These are phyloP conservation scores for Hesperophylax magnus DNA, from an alignment of 1,140 invertebrate genomes.

Conservation along the genomic window DNA sequence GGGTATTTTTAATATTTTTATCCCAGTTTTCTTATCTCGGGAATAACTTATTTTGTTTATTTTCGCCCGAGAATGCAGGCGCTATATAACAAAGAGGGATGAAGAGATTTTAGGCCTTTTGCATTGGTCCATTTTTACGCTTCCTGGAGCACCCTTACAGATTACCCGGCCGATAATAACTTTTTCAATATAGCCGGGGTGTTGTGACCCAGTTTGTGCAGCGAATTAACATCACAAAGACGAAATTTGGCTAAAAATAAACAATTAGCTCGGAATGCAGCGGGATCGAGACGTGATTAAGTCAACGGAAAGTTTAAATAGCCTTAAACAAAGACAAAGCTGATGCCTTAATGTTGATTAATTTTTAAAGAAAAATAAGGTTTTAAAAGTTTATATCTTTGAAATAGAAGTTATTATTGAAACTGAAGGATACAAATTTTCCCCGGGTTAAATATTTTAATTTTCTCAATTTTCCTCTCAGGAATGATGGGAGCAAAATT, in stretches of 20 bases:
- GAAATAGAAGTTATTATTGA: too few species aligned
- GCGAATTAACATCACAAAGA: neutral
- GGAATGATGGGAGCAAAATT: too few species aligned
- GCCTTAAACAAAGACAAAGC: neutral
- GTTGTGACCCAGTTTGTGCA: constrained; percentile 2
- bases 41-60: neutral
- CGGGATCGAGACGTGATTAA: neutral
- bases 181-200: constrained; percentile 13
- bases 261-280: neutral
- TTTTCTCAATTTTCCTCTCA: too few species aligned
- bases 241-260: constrained; percentile 11
- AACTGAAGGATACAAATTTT: too few species aligned
- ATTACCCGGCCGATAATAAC: neutral
- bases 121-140: neutral
- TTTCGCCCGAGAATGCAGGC: neutral
- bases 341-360: too few species aligned
- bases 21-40: neutral
- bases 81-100: neutral
- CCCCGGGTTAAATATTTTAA: too few species aligned
- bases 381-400: too few species aligned
- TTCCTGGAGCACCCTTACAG: neutral
- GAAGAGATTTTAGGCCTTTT: neutral
- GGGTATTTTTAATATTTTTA: too few species aligned
- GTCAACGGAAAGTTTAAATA: neutral
- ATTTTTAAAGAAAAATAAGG: too few species aligned